Percentiles rank a stretch among this genome's conserved stretches.
These are phyloP conservation scores for Belgica antarctica DNA, from an alignment of 2,888 invertebrate genomes.

Conservation along the genomic window DNA sequence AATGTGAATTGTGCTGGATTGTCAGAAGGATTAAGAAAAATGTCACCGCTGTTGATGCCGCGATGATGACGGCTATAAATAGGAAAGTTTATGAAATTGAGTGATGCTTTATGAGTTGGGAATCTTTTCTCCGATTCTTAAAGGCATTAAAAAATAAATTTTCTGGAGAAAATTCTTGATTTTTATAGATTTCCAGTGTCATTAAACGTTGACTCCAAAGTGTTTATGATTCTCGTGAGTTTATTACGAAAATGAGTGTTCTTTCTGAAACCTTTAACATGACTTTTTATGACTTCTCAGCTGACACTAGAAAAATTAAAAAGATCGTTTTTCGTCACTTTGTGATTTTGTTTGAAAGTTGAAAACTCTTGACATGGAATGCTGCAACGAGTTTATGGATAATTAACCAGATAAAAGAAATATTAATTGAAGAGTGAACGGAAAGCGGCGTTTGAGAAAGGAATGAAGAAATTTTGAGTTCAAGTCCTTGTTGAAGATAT, in stretches of 20 bases:
- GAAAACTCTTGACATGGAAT: not conserved
- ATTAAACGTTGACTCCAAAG: not conserved
- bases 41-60: slow-evolving; percentile 29
- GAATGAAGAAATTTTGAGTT: not conserved
- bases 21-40: slow-evolving; percentile 41
- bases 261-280: slow-evolving; percentile 26
- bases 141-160: not conserved
- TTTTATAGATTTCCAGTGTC: not conserved
- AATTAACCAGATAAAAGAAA: slow-evolving; percentile 43
- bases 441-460: not conserved
- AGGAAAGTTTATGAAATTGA: slow-evolving; percentile 19
- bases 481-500: not conserved
- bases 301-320: not conserved
- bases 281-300: slow-evolving; percentile 34
- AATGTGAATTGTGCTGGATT: slow-evolving; percentile 22
- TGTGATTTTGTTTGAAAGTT: not conserved
- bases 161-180: not conserved
- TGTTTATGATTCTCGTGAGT: slow-evolving; percentile 13
- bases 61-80: slow-evolving; percentile 1
- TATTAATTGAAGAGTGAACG: slow-evolving; percentile 36
- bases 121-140: not conserved
- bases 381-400: slow-evolving; percentile 37
- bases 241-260: slow-evolving; percentile 16
- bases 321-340: not conserved
- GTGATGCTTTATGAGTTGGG: not conserved